Conservation (phyloP, 2,113 vertebrate genomes). For the Saguinus imperator region DNA sequence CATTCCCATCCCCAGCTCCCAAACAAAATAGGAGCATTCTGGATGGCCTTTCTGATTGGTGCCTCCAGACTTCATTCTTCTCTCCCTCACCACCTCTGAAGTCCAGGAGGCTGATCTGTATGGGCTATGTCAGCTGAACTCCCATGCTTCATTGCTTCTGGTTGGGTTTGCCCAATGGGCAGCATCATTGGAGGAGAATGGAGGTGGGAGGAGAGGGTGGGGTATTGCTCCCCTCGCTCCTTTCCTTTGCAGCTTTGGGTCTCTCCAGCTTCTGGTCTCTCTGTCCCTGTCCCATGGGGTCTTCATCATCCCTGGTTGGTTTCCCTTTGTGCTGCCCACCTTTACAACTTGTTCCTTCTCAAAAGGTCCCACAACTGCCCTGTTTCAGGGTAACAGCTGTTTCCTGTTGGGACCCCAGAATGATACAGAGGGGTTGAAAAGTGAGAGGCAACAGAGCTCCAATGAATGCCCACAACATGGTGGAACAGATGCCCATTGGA, state of each 20-base stretch:
- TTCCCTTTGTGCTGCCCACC: not conserved
- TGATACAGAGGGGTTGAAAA: not conserved
- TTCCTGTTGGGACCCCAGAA: not conserved
- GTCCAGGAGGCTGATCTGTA: not conserved
- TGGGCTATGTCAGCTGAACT: not conserved
- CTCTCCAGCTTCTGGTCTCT: not conserved
- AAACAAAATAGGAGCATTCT: not conserved
- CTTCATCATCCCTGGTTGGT: not conserved
- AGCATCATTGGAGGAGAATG: not conserved
- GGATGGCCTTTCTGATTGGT: not conserved
- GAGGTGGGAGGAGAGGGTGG: not conserved
- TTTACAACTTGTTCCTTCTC: not conserved
- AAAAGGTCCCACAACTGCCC: not conserved
- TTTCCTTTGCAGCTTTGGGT: not conserved
- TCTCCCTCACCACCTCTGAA: not conserved
- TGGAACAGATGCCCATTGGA: not conserved
- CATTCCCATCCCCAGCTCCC: not conserved
- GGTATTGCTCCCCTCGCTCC: not conserved
- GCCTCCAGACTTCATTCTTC: not conserved
- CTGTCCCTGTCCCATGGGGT: not conserved
- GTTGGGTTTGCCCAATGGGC: not conserved
- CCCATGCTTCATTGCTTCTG: not conserved
- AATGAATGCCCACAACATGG: not conserved
- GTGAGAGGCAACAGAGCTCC: not conserved
- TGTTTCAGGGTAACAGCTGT: not conserved